Conservation (phyloP, 2,113 vertebrate species). For the Microcebus ravelobensis region DNA sequence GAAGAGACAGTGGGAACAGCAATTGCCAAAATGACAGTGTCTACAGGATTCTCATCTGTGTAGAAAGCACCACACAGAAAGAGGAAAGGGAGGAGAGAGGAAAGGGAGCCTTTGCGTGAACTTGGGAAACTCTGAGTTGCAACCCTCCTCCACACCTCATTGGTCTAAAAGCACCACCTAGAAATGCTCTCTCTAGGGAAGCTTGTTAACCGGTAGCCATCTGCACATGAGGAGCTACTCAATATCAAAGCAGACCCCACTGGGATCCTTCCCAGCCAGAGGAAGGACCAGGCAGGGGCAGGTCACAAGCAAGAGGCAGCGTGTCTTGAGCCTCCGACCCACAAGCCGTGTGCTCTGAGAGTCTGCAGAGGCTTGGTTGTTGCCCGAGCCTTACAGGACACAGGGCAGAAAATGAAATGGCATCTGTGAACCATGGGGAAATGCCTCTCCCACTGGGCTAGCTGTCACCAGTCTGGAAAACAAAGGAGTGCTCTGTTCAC, state of each 20-base stretch:
- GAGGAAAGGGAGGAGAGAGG: neutral
- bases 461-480: neutral
- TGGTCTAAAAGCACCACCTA: neutral
- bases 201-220: neutral
- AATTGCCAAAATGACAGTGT: neutral
- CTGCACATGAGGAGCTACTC: neutral
- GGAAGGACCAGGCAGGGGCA: neutral
- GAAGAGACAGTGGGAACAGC: neutral
- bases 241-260: neutral
- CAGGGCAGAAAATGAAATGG: neutral
- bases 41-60: neutral
- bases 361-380: neutral
- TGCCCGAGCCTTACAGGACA: neutral
- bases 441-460: neutral
- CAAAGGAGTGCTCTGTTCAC: neutral
- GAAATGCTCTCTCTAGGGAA: neutral
- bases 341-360: neutral
- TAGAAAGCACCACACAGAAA: neutral
- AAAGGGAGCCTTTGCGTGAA: neutral
- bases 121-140: neutral
- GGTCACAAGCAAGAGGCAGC: neutral
- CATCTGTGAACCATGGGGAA: neutral
- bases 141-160: neutral
- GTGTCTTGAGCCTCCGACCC: neutral
- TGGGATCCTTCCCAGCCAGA: neutral